A percentile compares a stretch with the other conserved stretches of the same genome.
phyloP scores from a whole-genome alignment of 2,113 vertebrate species.

The Neogale vison region DNA sequence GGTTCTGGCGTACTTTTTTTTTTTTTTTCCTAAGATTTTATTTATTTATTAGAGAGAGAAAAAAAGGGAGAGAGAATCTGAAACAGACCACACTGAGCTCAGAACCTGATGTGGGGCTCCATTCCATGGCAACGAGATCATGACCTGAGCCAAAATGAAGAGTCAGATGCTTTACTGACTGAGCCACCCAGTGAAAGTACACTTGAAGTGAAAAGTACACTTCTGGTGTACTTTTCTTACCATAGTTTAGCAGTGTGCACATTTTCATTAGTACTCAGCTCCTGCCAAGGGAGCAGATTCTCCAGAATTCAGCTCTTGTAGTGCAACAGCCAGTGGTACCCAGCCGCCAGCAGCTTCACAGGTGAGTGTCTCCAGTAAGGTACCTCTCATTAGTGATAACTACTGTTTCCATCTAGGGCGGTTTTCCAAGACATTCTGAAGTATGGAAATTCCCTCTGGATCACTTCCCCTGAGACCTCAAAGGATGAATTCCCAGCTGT shows the following conservation, averaged over 20 bases:
- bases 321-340: too few relatives aligned
- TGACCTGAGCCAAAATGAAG: not conserved
- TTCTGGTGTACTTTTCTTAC: not conserved
- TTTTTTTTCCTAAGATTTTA: not conserved
- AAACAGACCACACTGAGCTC: not conserved
- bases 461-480: not conserved
- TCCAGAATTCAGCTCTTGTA: not conserved
- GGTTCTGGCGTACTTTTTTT: not conserved
- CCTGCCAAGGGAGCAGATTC: not conserved
- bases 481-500: not conserved
- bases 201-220: too few relatives aligned
- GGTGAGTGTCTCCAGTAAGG: not conserved
- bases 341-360: not conserved
- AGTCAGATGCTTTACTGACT: not conserved
- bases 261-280: not conserved
- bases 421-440: not conserved
- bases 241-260: fast-evolving
- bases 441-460: not conserved
- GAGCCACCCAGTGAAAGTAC: not conserved
- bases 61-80: not conserved
- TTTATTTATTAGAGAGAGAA: not conserved
- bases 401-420: not conserved
- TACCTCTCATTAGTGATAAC: not conserved
- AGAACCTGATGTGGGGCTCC: not conserved
- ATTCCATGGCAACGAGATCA: not conserved